These are phyloP conservation scores for Poecilia picta DNA, from an alignment of 2,797 vertebrate species.

Conservation along the genomic window DNA sequence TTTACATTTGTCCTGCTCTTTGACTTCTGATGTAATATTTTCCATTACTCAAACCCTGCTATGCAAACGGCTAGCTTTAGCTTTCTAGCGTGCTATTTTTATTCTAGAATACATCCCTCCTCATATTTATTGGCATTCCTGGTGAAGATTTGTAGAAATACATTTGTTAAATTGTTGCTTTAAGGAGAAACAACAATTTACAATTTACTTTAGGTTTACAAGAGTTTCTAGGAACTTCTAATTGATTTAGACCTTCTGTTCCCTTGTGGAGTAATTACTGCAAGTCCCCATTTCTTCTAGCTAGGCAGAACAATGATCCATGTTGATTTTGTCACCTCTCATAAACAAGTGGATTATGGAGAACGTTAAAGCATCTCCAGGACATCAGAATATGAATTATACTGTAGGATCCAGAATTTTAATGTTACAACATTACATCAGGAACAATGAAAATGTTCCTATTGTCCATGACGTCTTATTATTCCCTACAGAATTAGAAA, in stretches of 20 bases:
- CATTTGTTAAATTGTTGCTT: background rate
- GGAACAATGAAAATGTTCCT: background rate
- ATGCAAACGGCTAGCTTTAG: background rate
- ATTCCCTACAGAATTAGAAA: background rate
- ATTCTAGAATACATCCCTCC: background rate
- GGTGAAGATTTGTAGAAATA: background rate
- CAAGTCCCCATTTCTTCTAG: background rate
- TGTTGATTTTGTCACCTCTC: background rate
- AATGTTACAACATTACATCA: background rate
- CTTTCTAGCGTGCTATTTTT: background rate
- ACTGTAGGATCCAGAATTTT: background rate
- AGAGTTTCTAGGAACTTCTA: background rate
- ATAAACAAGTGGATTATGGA: background rate
- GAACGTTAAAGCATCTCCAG: background rate
- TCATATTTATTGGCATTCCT: background rate
- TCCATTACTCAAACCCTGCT: background rate
- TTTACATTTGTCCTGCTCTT: background rate
- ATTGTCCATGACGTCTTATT: background rate
- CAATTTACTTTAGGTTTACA: background rate
- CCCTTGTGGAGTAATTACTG: background rate
- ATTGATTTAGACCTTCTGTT: background rate
- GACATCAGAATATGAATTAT: background rate
- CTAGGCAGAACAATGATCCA: background rate
- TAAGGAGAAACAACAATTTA: background rate
- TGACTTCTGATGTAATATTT: background rate